Evolutionary conservation across 2,888 invertebrate genomes (phyloP).

Genomic region (Trissoscelio sp.): DNA sequence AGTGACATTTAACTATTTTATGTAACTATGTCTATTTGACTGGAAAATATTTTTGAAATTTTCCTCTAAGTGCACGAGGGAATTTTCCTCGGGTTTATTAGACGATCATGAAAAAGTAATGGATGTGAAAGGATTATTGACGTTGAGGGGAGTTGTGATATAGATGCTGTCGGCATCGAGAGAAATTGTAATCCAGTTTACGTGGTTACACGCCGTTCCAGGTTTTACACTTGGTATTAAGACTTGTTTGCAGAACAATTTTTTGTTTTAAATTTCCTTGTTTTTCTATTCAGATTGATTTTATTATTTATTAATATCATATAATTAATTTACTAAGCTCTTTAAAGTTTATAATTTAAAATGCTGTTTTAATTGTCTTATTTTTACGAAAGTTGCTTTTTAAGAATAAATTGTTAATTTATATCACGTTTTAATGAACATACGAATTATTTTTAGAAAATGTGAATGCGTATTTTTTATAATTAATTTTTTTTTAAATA

Average conservation of each 20-base stretch:
- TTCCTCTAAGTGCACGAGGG: background rate
- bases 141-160: conserved; percentile 16
- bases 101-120: conserved; percentile 29
- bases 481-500: background rate
- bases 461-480: background rate
- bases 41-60: conserved; percentile 3
- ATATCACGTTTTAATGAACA: too few relatives aligned
- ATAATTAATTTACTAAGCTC: background rate
- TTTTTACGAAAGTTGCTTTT: too few relatives aligned
- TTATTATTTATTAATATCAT: background rate
- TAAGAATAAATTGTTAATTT: too few relatives aligned
- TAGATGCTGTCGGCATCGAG: conserved; percentile 19
- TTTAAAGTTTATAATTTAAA: too few relatives aligned
- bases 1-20: too few relatives aligned
- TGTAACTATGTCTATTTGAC: background rate
- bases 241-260: conserved; percentile 8
- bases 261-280: background rate
- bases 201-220: conserved; percentile 19
- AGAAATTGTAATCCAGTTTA: conserved; percentile 50
- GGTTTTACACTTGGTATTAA: conserved; percentile 22
- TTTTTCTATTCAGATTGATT: background rate
- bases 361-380: too few relatives aligned
- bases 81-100: background rate
- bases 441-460: too few relatives aligned
- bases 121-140: conserved; percentile 31